These are phyloP conservation scores for Cataglyphis cursor DNA, from an alignment of 2,888 invertebrate species.

Conservation along the genomic window DNA sequence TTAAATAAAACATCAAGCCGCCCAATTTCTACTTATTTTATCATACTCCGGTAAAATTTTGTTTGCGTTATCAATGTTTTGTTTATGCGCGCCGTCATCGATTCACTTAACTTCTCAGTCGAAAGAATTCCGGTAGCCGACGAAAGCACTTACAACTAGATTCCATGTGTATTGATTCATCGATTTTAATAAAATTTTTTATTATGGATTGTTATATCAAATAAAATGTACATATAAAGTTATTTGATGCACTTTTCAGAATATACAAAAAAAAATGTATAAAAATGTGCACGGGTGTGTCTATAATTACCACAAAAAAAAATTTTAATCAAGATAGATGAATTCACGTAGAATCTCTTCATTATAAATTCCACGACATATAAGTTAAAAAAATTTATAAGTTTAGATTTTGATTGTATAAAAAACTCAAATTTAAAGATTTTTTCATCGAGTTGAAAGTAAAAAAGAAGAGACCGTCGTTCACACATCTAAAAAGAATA, in stretches of 20 bases:
- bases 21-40: not conserved
- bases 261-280: not conserved
- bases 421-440: not conserved
- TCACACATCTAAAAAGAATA: not conserved
- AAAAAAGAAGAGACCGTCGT: not conserved
- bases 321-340: not conserved
- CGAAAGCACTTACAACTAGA: slow-evolving; percentile 40
- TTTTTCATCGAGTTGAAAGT: slow-evolving; percentile 14
- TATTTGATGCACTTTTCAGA: not conserved
- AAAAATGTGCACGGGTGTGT: not conserved
- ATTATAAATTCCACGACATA: slow-evolving; percentile 29
- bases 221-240: not conserved
- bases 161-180: not conserved
- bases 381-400: slow-evolving; percentile 28
- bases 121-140: not conserved
- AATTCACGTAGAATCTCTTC: not conserved
- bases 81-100: slow-evolving; percentile 5
- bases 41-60: not conserved
- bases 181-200: not conserved
- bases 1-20: not conserved
- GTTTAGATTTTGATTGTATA: not conserved
- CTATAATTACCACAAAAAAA: not conserved
- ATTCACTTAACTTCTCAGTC: not conserved
- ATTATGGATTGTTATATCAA: not conserved
- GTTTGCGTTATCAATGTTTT: not conserved